Conservation (phyloP, 2,797 vertebrate species). For the Gobio occitaniae region DNA sequence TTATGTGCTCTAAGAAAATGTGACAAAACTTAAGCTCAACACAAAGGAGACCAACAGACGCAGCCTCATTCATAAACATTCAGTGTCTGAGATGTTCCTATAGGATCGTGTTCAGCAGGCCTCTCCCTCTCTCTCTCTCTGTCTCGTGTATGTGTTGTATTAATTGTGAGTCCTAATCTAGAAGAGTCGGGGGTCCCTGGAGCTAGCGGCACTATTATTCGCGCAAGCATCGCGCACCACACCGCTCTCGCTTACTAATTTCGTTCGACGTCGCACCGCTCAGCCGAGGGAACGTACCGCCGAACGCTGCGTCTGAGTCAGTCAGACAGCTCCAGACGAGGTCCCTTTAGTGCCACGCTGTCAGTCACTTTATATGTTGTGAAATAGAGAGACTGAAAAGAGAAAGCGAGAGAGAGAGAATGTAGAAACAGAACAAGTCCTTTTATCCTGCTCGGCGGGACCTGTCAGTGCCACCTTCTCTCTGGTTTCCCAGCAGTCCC, state of each 20-base stretch:
- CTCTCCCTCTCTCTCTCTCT: conserved; percentile 9
- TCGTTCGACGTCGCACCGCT: conserved; percentile 61
- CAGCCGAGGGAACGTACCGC: conserved; percentile 65
- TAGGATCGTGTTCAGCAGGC: conserved; percentile 47
- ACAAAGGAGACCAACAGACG: conserved; percentile 29
- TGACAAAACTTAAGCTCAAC: conserved; percentile 8
- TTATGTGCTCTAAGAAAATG: conserved; percentile 8
- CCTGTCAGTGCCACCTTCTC: conserved; percentile 66
- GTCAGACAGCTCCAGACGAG: conserved; percentile 64
- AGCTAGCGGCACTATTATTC: conserved; percentile 66
- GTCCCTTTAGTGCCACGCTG: conserved; percentile 62
- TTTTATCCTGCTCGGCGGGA: conserved; percentile 67
- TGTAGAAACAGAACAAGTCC: conserved; percentile 62
- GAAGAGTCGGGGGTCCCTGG: conserved; percentile 65
- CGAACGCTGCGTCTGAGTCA: conserved; percentile 51
- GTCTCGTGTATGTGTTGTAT: conserved; percentile 61
- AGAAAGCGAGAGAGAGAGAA: conserved; percentile 58
- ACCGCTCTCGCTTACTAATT: conserved; percentile 70
- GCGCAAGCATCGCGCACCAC: conserved; percentile 56
- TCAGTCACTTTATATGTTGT: conserved; percentile 59
- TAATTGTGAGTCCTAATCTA: conserved; percentile 75
- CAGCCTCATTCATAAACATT: conserved; percentile 44
- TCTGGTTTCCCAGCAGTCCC: conserved; percentile 60
- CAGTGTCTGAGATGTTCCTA: conserved; percentile 50
- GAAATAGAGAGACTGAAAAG: conserved; percentile 55